phyloP scores from a whole-genome alignment of 2,113 vertebrate genomes.

The Typhlomys cinereus region DNA sequence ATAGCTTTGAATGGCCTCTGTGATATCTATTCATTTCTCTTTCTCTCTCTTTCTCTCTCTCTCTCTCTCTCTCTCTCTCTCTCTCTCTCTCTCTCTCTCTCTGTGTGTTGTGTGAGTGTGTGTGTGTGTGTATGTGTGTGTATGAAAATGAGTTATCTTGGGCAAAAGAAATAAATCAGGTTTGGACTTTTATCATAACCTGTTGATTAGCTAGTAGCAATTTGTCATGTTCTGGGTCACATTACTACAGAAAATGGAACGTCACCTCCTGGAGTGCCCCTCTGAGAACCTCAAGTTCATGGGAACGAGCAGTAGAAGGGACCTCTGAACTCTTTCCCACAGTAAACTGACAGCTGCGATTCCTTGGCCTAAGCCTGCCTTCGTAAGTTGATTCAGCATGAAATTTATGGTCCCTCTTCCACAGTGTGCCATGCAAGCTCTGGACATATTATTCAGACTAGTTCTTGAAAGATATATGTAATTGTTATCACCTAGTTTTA shows the following conservation, averaged over 20 bases:
- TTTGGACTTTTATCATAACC: slow-evolving; percentile 80
- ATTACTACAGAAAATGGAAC: slow-evolving; percentile 86
- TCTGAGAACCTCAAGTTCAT: slow-evolving; percentile 91
- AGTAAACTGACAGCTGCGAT: slow-evolving; percentile 95
- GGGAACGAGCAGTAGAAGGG: slow-evolving; percentile 96
- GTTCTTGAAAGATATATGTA: slow-evolving; percentile 73
- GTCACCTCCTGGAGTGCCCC: slow-evolving; percentile 89
- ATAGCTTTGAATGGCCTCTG: not conserved
- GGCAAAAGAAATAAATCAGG: slow-evolving; percentile 66
- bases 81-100: no score
- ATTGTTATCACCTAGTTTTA: slow-evolving; percentile 71
- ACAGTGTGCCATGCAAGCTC: slow-evolving; percentile 87
- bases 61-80: no score
- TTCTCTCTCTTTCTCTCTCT: no score
- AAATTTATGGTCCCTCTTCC: slow-evolving; percentile 91
- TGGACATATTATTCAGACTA: slow-evolving; percentile 82
- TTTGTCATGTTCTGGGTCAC: slow-evolving; percentile 82
- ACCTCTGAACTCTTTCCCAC: slow-evolving; percentile 96
- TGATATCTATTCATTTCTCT: no score
- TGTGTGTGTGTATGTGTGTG: not conserved
- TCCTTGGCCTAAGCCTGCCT: slow-evolving; percentile 89
- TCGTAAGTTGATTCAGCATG: slow-evolving; percentile 78
- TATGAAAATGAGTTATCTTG: slow-evolving; percentile 33
- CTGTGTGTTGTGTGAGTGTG: not conserved
- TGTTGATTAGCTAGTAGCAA: slow-evolving; percentile 84